Evolutionary conservation across 2,888 invertebrate species (phyloP), one percentile per base, ranked within the genome.

Genomic region (Mycalesis mineus): DNA sequence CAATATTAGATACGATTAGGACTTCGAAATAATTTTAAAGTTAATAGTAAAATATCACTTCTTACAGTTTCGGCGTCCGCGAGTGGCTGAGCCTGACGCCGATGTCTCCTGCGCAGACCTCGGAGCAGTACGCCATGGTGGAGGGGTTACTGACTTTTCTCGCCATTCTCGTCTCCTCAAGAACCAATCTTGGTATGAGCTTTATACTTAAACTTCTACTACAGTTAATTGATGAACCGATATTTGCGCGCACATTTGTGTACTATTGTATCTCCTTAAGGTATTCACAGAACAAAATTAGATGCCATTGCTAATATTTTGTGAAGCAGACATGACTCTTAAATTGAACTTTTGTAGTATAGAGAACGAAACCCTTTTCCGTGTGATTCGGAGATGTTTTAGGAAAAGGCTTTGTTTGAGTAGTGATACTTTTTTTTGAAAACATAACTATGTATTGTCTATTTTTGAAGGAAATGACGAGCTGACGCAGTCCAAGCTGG

Each of bases 141-240:
- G 98, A 98, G 78, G 97, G 97, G 45, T 95, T 96, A 61, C 92
- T 98, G 54, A 96, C 96, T 57, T 97, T 97, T 86, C 91, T 98
- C 41, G 96, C 97, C 7, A 97, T 96, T 11, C 90, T 98, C 49
- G 93, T 97, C 53, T 95, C 95, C 57, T 94, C 97, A 7, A 91
- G 97, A 70, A 97, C 97, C 39, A 97, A 97, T 81, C 91, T 96
- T 57, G 96, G 96, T 94, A 80, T 82, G 88, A 15, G 39, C 17
- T n/a, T 11, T 33, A 11, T 7, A 7, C 11, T 33, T 33, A 33
- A 2, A 9, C 7, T 7, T n/a, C n/a, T 22, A 22, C 22, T 22
- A 4, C 3, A 22, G 22, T 22, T 2, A 22, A 22, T 22, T 22
- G 22, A 22, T 22, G 22, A 4, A 22, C 22, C 5, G 2, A 22